Base-by-base conservation (phyloP, 2,888 invertebrate genomes). In the Latrodectus elegans region DNA sequence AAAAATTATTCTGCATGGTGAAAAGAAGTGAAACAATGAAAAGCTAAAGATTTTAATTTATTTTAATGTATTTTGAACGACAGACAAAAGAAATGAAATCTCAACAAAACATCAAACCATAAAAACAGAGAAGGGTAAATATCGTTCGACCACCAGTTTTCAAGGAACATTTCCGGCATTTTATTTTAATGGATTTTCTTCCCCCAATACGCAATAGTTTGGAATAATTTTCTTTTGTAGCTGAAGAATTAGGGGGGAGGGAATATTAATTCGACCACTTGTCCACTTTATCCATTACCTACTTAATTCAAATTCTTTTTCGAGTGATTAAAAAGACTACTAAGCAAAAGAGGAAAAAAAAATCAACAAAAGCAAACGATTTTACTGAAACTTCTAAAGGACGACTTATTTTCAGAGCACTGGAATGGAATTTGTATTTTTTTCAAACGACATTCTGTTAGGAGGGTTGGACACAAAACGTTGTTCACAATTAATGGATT, bases 401-500 rank as follows among this genome's bases (percentile, higher is more conserved):
- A 67, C 72, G 86, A 87, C 86, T 87, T 81, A 87, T 81, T 87
- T 87, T 82, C 72, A 67, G 55, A 64, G 72, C 72, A 73, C 77
- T 81, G 51, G 67, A 77, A 87, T 87, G 71, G 67, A 77, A 87
- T 55, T 67, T 64, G 72, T 51, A 38, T 53, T 52, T 68, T 77
- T 68, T 26, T 17, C 68, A 17, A 55, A 74, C 11, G 17, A 60
- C 60, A 70, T 60, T 71, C n/a, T 15, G 60, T 60, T 60, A 60
- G 14, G 83, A 64, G 78, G 73, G 76, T 81, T 81, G 77, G 81
- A 81, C 73, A 87, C 76, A 81, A 87, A 87, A 87, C 86, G 72
- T 81, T 86, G 86, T 87, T 81, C 53, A 72, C 72, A 87, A 87
- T 87, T 87, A 87, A 87, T 87, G 86, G 75, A 87, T 87, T 81